Base-by-base conservation (phyloP, 2,888 invertebrate species). In the Zhengitettix transpicula region DNA sequence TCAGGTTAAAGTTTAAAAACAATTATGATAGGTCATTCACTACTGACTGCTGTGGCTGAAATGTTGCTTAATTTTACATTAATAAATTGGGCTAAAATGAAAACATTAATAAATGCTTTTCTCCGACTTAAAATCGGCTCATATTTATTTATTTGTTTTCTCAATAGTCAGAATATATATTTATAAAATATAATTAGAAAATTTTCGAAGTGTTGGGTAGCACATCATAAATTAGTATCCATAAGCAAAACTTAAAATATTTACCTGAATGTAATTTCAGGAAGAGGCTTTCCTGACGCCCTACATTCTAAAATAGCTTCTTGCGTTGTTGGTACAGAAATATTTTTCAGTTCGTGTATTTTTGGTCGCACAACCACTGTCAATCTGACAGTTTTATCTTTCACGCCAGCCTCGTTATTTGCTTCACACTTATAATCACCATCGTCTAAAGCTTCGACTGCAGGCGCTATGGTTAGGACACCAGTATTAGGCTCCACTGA, bases 391-490 rank as follows among this genome's bases (percentile, higher is more conserved):
- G 78, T 80, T 5, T 79, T 78, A 68, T 85, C 83, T 1, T 81
- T 83, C 52, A 78, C 77, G 2, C 89, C 91, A 10, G 91, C 92
- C 41, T 79, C 79, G 69, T 93, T 94, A 63, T 79, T 79, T 1
- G 92, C 93, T 41, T 80, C 81, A 70, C 93, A 94, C 58, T 83
- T 84, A 71, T 90, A 92, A 64, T 81, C 80, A 0, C 89, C 89
- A 63, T 84, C 83, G 69, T 93, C 92, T 55, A 84, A 84, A 62
- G 84, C 83, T 10, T 59, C 55, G 0, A 89, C 85, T 64, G 28
- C 28, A 28, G 28, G 28, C 7, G 28, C 28, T 28, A 28, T 28
- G 3, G 28, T 28, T 28, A 47, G 9, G 14, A 14, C 47, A 5
- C 47, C 47, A 47, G 14, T 47, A 3, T 14, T 47, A 47, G 47